These are phyloP conservation scores for Drosophila quasianomalipes DNA, from an alignment of 2,888 invertebrate genomes.

Conservation along the genomic window DNA sequence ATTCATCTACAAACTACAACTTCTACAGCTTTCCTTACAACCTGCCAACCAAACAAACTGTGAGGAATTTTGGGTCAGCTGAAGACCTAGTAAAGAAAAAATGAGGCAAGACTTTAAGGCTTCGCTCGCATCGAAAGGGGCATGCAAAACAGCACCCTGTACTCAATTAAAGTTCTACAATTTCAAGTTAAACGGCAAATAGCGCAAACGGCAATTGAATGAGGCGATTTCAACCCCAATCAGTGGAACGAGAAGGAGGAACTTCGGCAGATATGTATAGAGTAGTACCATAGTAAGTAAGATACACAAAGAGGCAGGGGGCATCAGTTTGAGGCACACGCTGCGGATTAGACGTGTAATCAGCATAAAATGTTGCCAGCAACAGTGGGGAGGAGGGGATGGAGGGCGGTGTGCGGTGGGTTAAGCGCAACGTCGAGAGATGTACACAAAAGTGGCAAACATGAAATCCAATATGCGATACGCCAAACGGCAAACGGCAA, in stretches of 20 bases:
- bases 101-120: constrained; percentile 12
- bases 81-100: constrained; percentile 16
- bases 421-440: constrained; percentile 8
- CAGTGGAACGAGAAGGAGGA: constrained; percentile 3
- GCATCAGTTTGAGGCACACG: constrained; percentile 64
- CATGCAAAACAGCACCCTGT: constrained; percentile 51
- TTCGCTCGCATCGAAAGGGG: constrained; percentile 5
- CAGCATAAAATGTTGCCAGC: constrained; percentile 76
- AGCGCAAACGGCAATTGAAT: constrained; percentile 72
- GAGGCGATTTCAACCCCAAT: constrained; percentile 46
- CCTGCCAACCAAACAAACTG: neutral
- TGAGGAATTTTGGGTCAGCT: neutral
- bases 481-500: constrained; percentile 16
- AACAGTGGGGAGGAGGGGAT: too few relatives aligned
- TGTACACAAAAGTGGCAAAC: constrained; percentile 70
- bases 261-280: neutral
- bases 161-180: constrained; percentile 56
- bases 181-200: constrained; percentile 66
- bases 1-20: neutral
- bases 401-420: neutral
- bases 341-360: constrained; percentile 80
- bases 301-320: constrained; percentile 5
- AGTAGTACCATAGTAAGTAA: neutral
- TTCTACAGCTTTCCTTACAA: neutral
- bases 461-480: constrained; percentile 77